Conservation (phyloP, 1,140 invertebrate genomes). For the Sinella curviseta region DNA sequence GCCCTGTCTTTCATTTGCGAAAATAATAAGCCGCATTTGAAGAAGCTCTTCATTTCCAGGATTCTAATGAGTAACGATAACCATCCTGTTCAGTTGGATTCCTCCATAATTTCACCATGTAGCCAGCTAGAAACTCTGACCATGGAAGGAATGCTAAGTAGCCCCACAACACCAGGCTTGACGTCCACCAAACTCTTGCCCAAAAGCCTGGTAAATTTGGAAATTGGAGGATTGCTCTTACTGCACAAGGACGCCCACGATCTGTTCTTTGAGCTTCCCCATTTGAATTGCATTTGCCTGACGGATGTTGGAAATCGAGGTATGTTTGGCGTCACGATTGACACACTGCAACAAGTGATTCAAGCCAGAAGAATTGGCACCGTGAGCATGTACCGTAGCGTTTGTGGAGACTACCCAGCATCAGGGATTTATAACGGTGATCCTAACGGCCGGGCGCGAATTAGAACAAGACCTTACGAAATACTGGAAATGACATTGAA, state of each 20-base stretch:
- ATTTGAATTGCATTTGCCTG: background rate
- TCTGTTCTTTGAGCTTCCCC: background rate
- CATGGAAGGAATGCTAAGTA: background rate
- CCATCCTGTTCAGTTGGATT: background rate
- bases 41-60: background rate
- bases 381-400: background rate
- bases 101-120: background rate
- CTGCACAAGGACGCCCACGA: background rate
- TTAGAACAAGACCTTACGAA: background rate
- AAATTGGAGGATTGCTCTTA: background rate
- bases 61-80: background rate
- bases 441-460: background rate
- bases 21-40: background rate
- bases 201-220: background rate
- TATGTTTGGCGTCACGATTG: background rate
- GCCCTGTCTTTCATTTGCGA: background rate
- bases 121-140: background rate
- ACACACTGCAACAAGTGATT: background rate
- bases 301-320: background rate
- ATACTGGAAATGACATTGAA: slow-evolving; percentile 1
- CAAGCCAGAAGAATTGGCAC: background rate
- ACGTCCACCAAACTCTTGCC: background rate
- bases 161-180: background rate
- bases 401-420: background rate
- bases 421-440: background rate